Evolutionary conservation across 2,797 vertebrate species (phyloP).

Genomic region (Enteromius treurensis): DNA sequence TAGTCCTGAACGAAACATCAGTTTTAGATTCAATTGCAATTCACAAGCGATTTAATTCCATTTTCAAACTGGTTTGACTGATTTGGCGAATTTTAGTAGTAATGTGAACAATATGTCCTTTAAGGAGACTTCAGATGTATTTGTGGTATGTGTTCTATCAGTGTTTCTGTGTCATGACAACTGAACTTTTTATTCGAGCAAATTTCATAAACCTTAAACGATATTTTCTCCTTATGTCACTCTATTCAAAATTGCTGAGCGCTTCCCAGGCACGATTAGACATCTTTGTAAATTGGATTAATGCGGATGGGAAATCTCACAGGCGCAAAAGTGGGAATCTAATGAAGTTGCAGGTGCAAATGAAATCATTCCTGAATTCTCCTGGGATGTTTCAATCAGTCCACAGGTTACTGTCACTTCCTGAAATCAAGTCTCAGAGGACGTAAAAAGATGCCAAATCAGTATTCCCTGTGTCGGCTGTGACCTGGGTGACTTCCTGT

Average conservation of each 20-base stretch:
- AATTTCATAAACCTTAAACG: not conserved
- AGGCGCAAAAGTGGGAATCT: slow-evolving; percentile 21
- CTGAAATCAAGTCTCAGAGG: slow-evolving; percentile 29
- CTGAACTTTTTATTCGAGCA: not conserved
- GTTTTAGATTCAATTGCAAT: not conserved
- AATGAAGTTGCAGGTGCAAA: slow-evolving; percentile 54
- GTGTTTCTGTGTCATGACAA: not conserved
- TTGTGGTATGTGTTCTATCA: not conserved
- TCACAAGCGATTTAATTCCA: not conserved
- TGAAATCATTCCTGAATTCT: slow-evolving; percentile 35
- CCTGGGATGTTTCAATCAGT: slow-evolving; percentile 5
- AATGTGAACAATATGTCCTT: not conserved
- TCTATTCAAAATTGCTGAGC: not conserved
- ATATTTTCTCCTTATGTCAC: not conserved
- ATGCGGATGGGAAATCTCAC: slow-evolving; percentile 49
- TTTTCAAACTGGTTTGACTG: not conserved
- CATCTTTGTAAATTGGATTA: slow-evolving; percentile 54
- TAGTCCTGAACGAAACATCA: not conserved
- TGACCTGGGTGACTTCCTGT: slow-evolving; percentile 31
- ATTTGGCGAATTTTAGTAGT: not conserved
- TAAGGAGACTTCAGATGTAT: not conserved
- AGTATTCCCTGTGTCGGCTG: slow-evolving; percentile 2
- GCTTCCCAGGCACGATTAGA: slow-evolving; percentile 33
- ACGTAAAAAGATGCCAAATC: slow-evolving; percentile 29
- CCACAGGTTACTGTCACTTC: slow-evolving; percentile 26